Base-by-base conservation (phyloP, 1,140 invertebrate species). In the Brachionus rubens region DNA sequence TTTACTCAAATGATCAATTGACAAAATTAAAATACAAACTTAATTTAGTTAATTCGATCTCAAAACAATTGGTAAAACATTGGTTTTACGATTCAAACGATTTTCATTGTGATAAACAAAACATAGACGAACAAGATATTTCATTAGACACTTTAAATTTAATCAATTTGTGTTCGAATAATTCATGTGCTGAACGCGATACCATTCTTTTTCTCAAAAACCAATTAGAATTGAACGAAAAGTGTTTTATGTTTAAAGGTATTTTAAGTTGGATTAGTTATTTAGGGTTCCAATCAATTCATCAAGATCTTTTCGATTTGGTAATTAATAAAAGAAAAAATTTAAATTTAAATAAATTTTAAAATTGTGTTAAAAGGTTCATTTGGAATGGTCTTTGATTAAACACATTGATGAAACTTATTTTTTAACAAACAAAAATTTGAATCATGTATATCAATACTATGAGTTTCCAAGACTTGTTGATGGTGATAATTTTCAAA, bases 331-430 rank as follows among this genome's bases (percentile, higher is more conserved):
- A 28, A 30, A 16, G 12, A 21, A 28, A 12, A 19, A 40, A 12
- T 50, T 52, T 3, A 33, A 12, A 28, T 28, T 14, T 12, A 5
- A 14, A 26, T 12, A 33, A 19, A 4, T 52, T 12, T 33, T 12
- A 6, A 24, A 6, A 10, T 70, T 46, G n/a, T 28, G 26, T 9
- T 24, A 36, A 48, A 16, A 72, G 68, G 16, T 54, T 12, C 24
- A 72, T 41, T 50, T 72, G 16, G 68, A 72, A 50, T 72, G 68
- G 68, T 48, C 68, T 21, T 40, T 72, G 3, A 54, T 72, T 21
- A 72, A 54, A 16, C n/a, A 72, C n/a, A 50, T 72, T 21, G 68
- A 72, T 54, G 46, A 48, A 54, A 72, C 59, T 14, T 65, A 65
- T 43, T 65, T 65, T 65, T 65, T 65, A 24, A 43, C 46, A 36